Evolutionary conservation across 2,113 vertebrate species (phyloP), one percentile per base, ranked within the genome.

Genomic region (Chascanopsetta lugubris): DNA sequence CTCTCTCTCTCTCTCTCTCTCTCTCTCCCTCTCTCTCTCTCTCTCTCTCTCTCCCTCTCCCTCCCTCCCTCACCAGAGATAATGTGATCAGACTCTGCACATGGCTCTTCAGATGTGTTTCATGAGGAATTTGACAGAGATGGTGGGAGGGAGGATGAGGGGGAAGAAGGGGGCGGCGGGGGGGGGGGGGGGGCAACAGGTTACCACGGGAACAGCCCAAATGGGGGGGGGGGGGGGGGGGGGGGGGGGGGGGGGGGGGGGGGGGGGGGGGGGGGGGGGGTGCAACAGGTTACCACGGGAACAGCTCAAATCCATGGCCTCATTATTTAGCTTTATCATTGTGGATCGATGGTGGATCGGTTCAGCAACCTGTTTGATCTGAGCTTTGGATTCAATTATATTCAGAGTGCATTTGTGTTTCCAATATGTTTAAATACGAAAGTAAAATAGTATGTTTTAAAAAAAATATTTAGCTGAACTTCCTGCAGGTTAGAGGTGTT

Each of bases 51-150:
- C 75, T 79, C 82, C 78, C 77, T 69, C 69, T 54, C 34, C n/a
- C 65, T 65, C 75, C 69, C 68, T 79, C 69, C 72, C 86, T 86
- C 83, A 91, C 86, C 85, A 85, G 56, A 89, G 83, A 88, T 89
- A 92, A 89, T 90, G 78, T 87, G 87, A 88, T 87, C 84, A 83
- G 80, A 87, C 82, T 88, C 65, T 81, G 74, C 86, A 85, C 89
- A 88, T 85, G 82, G 82, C 77, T 83, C 86, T 85, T 89, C 84
- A 88, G 83, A 90, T 87, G 86, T 86, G 87, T 91, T 87, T 89
- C 76, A 82, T 88, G 80, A 90, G 86, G 85, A 89, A 90, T 91
- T 83, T 88, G 81, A 91, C 87, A 87, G 83, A 66, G 75, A 81
- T 87, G 82, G 79, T 55, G 75, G 72, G 25, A 43, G 73, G 77